Percentiles rank a stretch among this genome's conserved stretches.
Evolutionary conservation across 1,140 invertebrate genomes (phyloP).

Genomic region (Limonius californicus): DNA sequence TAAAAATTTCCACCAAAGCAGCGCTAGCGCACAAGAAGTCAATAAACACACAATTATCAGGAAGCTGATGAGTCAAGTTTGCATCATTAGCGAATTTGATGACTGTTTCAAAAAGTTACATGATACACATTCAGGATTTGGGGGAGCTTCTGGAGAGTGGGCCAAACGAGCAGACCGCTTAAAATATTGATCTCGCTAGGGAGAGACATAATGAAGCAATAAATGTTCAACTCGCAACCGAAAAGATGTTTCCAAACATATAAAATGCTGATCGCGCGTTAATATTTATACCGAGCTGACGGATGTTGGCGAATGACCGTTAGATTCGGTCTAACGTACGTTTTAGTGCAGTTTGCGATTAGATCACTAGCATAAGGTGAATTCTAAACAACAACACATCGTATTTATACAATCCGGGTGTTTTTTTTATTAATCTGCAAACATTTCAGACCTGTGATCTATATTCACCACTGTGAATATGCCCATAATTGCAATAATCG

Average conservation of each 20-base stretch:
- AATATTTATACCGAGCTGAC: slow-evolving; percentile 32
- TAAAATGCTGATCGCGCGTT: slow-evolving; percentile 36
- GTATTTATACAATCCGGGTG: too few species aligned
- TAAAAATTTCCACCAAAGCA: neutral
- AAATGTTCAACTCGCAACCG: slow-evolving; percentile 32
- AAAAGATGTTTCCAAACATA: slow-evolving; percentile 37
- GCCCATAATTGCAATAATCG: too few species aligned
- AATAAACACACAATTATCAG: slow-evolving; percentile 6
- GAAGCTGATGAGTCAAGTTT: slow-evolving; percentile 35
- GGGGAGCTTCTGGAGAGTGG: slow-evolving; percentile 14
- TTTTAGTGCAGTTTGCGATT: too few species aligned
- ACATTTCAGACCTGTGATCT: too few species aligned
- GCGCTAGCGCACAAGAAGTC: neutral
- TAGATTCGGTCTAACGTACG: too few species aligned
- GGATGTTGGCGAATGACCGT: slow-evolving; percentile 2
- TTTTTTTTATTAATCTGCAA: too few species aligned
- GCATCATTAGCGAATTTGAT: slow-evolving; percentile 35
- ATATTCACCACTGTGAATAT: too few species aligned
- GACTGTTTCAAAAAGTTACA: slow-evolving; percentile 31
- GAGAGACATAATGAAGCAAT: slow-evolving; percentile 20
- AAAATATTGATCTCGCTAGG: slow-evolving; percentile 13
- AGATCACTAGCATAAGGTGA: too few species aligned
- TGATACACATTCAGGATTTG: slow-evolving; percentile 12
- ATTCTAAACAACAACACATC: too few species aligned
- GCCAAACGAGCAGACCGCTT: slow-evolving; percentile 12